Base-by-base conservation (phyloP, 2,797 vertebrate genomes). In the Aplochiton taeniatus region DNA sequence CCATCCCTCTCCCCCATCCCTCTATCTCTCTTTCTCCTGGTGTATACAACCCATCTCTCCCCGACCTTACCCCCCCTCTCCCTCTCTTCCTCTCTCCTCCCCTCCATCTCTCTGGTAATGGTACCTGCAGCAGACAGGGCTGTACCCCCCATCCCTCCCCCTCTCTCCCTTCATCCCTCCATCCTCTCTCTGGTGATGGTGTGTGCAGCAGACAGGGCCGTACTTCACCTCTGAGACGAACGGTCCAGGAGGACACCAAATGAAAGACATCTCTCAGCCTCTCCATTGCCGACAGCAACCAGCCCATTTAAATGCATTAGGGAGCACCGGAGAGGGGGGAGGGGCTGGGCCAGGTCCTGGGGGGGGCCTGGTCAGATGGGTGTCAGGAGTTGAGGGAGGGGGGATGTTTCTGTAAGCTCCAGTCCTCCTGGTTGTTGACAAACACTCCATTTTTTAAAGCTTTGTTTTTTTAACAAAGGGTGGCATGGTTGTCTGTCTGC, bases 271-370 rank as follows among this genome's bases (percentile, higher is more conserved):
- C 62, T 67, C 69, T 12, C 64, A 75, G 68, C 10, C 9, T 43
- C 42, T 44, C 41, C 61, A 43, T 52, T 18, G 46, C 57, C 54
- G 61, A 57, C 65, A 50, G 61, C 58, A 48, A 69, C 63, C 69
- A 74, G 75, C 69, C 47, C 44, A 74, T 80, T 82, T 81, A 76
- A 73, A 77, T 82, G 72, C 72, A 70, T 76, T 70, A 73, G n/a
- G 55, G 50, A 71, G 68, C 73, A 69, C 63, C 45, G 60, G 66
- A 43, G 49, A 13, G 19, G 45, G 41, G 58, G 64, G 50, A 55
- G 49, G 11, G 41, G 58, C 54, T 41, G 46, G n/a, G n/a, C n/a
- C n/a, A n/a, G n/a, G n/a, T n/a, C n/a, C n/a, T n/a, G n/a, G n/a
- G n/a, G n/a, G n/a, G n/a, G n/a, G n/a, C n/a, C n/a, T n/a, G n/a